Percentiles rank a stretch among this genome's conserved stretches.
Conservation (phyloP, 2,888 invertebrate genomes). For the Platypus cylindrus region DNA sequence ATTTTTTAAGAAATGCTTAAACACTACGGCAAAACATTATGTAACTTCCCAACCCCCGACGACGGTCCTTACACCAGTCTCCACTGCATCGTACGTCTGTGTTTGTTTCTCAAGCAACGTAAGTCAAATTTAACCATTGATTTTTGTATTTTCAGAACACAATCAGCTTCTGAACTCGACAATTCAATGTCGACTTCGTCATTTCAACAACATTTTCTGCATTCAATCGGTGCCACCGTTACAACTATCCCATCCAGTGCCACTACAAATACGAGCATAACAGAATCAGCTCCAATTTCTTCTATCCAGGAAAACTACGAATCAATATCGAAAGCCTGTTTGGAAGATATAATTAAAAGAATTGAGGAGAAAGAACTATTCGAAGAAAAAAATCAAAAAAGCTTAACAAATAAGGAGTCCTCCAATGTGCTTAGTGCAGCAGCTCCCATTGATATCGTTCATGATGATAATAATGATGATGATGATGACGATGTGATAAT, state of each 20-base stretch:
- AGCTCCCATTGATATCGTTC: not conserved
- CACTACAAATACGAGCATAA: slow-evolving; percentile 6
- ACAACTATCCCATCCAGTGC: too few species aligned
- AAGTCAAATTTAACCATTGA: too few species aligned
- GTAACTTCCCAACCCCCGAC: slow-evolving; percentile 4
- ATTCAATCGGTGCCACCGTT: too few species aligned
- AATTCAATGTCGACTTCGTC: too few species aligned
- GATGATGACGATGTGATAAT: slow-evolving; percentile 19
- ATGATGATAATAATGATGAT: slow-evolving; percentile 9
- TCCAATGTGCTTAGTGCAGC: not conserved
- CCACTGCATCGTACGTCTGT: too few species aligned
- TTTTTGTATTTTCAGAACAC: too few species aligned
- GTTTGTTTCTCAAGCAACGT: too few species aligned
- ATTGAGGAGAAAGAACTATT: slow-evolving; percentile 13
- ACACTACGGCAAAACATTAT: slow-evolving; percentile 17
- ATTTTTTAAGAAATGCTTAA: slow-evolving; percentile 46
- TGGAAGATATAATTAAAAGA: slow-evolving; percentile 17
- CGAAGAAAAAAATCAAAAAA: slow-evolving; percentile 3
- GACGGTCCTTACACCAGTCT: too few species aligned
- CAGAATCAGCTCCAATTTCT: not conserved
- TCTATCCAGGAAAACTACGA: slow-evolving; percentile 12
- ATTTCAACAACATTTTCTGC: slow-evolving; percentile 19
- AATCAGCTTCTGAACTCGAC: too few species aligned
- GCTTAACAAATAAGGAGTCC: slow-evolving; percentile 4
- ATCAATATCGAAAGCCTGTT: slow-evolving; percentile 15